These are phyloP conservation scores for Adelognathus sp. DNA, from an alignment of 2,888 invertebrate species.

Conservation along the genomic window DNA sequence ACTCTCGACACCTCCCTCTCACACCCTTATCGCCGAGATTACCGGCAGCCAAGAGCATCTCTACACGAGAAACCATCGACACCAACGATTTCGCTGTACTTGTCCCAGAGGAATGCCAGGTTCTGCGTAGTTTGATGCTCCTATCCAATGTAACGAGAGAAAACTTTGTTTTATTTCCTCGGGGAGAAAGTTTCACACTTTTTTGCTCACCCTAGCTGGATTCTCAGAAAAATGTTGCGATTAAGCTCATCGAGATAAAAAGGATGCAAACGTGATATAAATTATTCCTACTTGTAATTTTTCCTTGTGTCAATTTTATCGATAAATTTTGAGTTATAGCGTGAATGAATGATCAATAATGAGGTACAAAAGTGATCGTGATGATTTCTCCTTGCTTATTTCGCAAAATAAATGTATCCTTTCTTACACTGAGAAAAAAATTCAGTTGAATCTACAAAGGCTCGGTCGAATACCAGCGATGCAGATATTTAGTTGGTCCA, in stretches of 20 bases:
- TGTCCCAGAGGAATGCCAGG: slow-evolving; percentile 28
- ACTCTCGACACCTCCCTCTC: not conserved
- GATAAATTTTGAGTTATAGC: no score
- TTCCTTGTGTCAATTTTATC: not conserved
- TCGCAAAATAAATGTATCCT: no score
- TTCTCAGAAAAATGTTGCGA: not conserved
- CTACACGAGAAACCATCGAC: slow-evolving; percentile 31
- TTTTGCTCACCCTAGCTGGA: not conserved
- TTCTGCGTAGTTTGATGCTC: slow-evolving; percentile 23
- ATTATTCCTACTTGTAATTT: not conserved
- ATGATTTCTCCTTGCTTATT: no score
- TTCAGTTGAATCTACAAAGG: no score
- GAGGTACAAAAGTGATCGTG: no score
- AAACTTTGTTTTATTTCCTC: slow-evolving; percentile 13
- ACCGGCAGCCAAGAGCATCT: slow-evolving; percentile 34
- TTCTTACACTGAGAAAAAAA: no score
- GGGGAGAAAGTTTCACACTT: not conserved
- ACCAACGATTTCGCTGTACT: slow-evolving; percentile 4
- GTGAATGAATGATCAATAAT: no score
- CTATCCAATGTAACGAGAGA: not conserved
- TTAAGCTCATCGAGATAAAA: not conserved
- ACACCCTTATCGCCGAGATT: slow-evolving; percentile 51
- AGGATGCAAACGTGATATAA: not conserved
- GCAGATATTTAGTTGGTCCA: no score
- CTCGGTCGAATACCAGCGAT: no score